phyloP scores from a whole-genome alignment of 2,888 invertebrate species.

The Phengaris arion region DNA sequence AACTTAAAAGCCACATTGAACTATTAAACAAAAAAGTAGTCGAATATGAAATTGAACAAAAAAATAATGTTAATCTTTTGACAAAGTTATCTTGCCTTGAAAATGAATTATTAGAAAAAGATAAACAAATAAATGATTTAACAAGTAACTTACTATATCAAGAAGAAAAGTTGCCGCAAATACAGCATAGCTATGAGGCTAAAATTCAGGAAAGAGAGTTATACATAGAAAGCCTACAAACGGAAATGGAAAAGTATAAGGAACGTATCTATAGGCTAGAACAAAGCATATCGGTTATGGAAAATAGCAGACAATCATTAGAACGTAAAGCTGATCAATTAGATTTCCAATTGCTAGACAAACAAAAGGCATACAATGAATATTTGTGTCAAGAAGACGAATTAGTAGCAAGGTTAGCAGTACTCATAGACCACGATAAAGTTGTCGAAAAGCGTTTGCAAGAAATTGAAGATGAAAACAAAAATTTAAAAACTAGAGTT shows the following conservation, averaged over 20 bases:
- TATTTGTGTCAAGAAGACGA: slow-evolving; percentile 82
- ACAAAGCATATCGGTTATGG: slow-evolving; percentile 81
- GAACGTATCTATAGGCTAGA: slow-evolving; percentile 83
- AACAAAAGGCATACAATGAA: slow-evolving; percentile 79
- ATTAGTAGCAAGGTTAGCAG: slow-evolving; percentile 80
- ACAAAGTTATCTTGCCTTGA: slow-evolving; percentile 66
- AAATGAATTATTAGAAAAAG: slow-evolving; percentile 61
- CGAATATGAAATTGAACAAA: slow-evolving; percentile 66
- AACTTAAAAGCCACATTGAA: slow-evolving; percentile 55
- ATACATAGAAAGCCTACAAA: slow-evolving; percentile 85
- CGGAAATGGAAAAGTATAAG: slow-evolving; percentile 82
- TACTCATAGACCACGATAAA: slow-evolving; percentile 82
- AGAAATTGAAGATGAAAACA: slow-evolving; percentile 78
- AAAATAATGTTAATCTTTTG: slow-evolving; percentile 60
- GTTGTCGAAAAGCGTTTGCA: slow-evolving; percentile 82
- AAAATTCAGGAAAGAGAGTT: slow-evolving; percentile 87
- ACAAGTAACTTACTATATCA: slow-evolving; percentile 55
- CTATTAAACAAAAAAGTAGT: slow-evolving; percentile 63
- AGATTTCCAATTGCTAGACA: slow-evolving; percentile 79
- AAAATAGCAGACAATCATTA: slow-evolving; percentile 79
- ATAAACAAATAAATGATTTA: slow-evolving; percentile 58
- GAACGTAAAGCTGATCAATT: slow-evolving; percentile 82
- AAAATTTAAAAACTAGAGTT: slow-evolving; percentile 76
- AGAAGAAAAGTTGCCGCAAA: slow-evolving; percentile 61
- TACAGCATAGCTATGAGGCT: slow-evolving; percentile 78